These are phyloP conservation scores for Phoxinus dragarum DNA, from an alignment of 2,797 vertebrate genomes.

Conservation along the genomic window DNA sequence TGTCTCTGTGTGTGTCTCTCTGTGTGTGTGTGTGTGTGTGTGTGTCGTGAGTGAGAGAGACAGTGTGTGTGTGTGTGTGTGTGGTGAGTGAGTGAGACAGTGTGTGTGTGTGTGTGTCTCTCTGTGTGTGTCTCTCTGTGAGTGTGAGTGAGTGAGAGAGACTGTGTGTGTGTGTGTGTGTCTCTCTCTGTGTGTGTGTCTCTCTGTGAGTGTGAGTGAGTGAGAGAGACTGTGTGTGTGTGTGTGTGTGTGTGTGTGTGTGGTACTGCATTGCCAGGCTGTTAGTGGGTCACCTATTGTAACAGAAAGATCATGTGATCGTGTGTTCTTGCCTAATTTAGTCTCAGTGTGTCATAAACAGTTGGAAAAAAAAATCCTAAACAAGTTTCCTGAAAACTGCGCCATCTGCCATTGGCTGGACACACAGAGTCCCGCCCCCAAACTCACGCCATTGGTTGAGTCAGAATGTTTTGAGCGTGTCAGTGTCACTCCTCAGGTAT, in stretches of 20 bases:
- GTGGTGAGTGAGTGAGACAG: no score
- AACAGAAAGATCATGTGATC: not conserved
- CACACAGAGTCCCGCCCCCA: not conserved
- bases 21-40: no score
- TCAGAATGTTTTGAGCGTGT: not conserved
- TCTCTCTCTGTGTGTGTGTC: no score
- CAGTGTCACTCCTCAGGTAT: not conserved
- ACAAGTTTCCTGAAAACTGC: not conserved
- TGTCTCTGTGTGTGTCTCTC: no score
- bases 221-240: no score
- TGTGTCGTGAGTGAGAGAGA: no score
- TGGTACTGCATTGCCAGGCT: not conserved
- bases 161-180: not conserved
- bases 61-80: no score
- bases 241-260: no score
- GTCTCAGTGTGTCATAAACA: not conserved
- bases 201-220: no score
- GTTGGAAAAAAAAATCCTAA: not conserved
- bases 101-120: no score
- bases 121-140: not conserved
- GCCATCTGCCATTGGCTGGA: not conserved
- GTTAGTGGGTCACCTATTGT: conserved; percentile 37
- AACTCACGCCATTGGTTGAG: not conserved
- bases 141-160: not conserved
- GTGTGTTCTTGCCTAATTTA: not conserved